These are phyloP conservation scores for Clanis bilineata DNA, from an alignment of 2,888 invertebrate species.

Conservation along the genomic window DNA sequence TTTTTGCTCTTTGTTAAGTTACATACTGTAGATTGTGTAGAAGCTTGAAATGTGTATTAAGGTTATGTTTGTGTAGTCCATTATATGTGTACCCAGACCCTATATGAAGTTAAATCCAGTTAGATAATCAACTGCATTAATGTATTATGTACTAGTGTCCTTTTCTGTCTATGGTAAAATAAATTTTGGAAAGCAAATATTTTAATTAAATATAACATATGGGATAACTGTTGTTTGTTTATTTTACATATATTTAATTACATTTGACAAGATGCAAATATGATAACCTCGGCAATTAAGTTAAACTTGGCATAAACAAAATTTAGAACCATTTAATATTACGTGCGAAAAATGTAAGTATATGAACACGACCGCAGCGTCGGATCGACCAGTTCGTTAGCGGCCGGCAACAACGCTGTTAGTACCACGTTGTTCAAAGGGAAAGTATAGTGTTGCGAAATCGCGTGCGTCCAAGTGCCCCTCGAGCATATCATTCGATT, in stretches of 20 bases:
- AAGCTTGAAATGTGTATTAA: background rate
- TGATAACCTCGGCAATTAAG: background rate
- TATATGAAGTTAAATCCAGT: background rate
- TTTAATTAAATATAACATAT: conserved; percentile 58
- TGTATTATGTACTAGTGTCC: conserved; percentile 7
- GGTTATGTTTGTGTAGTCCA: too few relatives aligned
- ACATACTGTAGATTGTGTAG: background rate
- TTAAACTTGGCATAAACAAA: background rate
- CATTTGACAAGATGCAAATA: background rate
- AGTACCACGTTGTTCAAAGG: conserved; percentile 39
- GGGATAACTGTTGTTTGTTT: conserved; percentile 32
- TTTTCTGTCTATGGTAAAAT: conserved; percentile 42
- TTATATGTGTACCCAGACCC: background rate
- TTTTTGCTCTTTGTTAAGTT: background rate
- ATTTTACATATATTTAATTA: background rate
- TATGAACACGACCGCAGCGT: conserved; percentile 34
- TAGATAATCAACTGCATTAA: conserved; percentile 2
- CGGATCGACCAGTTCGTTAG: conserved; percentile 34
- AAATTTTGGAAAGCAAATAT: conserved; percentile 52
- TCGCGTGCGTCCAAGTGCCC: conserved; percentile 42
- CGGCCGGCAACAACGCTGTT: conserved; percentile 32
- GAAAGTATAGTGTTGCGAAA: conserved; percentile 60
- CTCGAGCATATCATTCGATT: conserved; percentile 37
- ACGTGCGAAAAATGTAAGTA: conserved; percentile 21
- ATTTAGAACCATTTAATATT: background rate